phyloP scores from a whole-genome alignment of 2,113 vertebrate species.

The Elgaria multicarinata region DNA sequence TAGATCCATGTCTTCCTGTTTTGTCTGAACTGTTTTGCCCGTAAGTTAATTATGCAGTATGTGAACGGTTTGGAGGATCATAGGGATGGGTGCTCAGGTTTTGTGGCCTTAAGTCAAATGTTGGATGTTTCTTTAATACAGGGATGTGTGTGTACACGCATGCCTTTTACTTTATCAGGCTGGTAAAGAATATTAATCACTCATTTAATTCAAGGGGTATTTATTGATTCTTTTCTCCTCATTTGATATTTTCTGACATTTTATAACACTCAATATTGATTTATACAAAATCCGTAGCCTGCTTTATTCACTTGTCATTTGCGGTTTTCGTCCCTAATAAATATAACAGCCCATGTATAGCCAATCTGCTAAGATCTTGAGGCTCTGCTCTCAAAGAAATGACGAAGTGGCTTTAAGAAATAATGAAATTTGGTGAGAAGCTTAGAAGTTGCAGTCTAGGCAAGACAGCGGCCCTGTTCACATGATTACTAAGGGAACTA shows the following conservation, averaged over 20 bases:
- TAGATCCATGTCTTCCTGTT: background rate
- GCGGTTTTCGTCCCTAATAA: constrained; percentile 87
- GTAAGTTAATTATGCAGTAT: background rate
- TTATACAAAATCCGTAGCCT: constrained; percentile 86
- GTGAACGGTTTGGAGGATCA: background rate
- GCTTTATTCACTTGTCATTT: constrained; percentile 91
- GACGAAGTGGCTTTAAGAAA: constrained; percentile 65
- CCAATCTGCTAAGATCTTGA: constrained; percentile 62
- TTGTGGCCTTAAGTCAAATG: constrained; percentile 57
- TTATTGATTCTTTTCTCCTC: constrained; percentile 88
- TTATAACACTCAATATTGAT: constrained; percentile 89
- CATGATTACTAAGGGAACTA: no score
- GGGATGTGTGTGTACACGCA: background rate
- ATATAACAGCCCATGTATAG: constrained; percentile 69
- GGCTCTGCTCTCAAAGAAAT: constrained; percentile 55
- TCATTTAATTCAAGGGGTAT: constrained; percentile 85
- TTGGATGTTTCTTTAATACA: constrained; percentile 61
- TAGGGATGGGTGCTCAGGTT: background rate
- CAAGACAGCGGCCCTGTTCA: no score
- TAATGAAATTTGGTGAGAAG: constrained; percentile 66
- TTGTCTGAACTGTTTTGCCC: background rate
- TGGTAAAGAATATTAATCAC: constrained; percentile 89
- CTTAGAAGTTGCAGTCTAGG: constrained; percentile 66
- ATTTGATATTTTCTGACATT: constrained; percentile 95
- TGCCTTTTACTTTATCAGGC: constrained; percentile 85